Base-by-base conservation (phyloP, 1,140 invertebrate genomes). In the Hermatobates lingyangjiaoensis region DNA sequence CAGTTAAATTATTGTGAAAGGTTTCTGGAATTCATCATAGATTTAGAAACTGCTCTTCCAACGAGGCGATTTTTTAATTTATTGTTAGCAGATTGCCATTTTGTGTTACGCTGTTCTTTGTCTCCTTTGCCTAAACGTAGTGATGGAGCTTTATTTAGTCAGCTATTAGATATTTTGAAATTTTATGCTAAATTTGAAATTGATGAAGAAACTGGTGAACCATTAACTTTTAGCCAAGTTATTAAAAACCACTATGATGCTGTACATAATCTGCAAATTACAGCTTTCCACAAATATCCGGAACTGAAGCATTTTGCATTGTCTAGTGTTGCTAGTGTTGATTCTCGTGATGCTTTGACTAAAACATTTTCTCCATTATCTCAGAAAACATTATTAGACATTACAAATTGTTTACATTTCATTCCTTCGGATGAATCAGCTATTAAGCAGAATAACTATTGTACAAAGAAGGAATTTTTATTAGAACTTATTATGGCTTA, bases 151-250 rank as follows among this genome's bases (percentile, higher is more conserved):
- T 71, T 99, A 1, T 98, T 98, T 66, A 71, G 73, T 30, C 86
- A 97, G 82, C 69, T 99, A 2, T 64, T 98, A 57, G 86, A 95
- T 55, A 94, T 93, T 80, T 68, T 99, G 12, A 92, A 92, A 64
- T 96, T 97, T 62, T 99, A 98, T 68, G 80, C 87, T 0, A 75
- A 86, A 54, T 99, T 98, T 71, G 96, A 99, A 69, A 98, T 99
- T 52, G 94, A 89, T 66, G 93, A 98, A 64, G 81, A 89, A 58
- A 89, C 83, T 1, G 96, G 96, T 0, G 89, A 96, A 64, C 86
- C 92, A 0, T 70, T 98, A 23, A 92, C 83, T 0, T 87, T 95
- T 63, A 79, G 87, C 56, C 86, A 98, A 61, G 92, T 98, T 76
- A 90, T 86, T 24, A 75, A 90, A 59, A 65, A 85, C 23, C 95